These are phyloP conservation scores for Chamaedrilus cognettii DNA, from an alignment of 2,888 invertebrate species.

Conservation along the genomic window DNA sequence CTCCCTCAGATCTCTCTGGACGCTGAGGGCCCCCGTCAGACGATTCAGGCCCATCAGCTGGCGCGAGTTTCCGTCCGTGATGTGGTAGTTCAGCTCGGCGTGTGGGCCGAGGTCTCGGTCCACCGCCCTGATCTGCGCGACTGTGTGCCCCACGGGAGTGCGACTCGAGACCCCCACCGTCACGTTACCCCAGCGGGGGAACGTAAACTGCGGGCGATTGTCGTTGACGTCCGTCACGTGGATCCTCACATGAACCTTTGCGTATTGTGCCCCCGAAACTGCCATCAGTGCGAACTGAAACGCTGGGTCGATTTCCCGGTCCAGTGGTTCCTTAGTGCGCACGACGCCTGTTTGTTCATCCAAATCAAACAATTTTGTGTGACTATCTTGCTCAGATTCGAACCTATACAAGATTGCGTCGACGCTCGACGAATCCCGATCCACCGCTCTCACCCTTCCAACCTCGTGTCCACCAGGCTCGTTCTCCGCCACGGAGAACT, in stretches of 20 bases:
- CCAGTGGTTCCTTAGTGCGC: constrained; percentile 8
- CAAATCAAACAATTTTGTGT: neutral
- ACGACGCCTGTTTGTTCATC: constrained; percentile 12
- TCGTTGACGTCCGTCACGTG: constrained; percentile 35
- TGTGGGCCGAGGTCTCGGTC: constrained; percentile 90
- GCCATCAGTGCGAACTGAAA: constrained; percentile 15
- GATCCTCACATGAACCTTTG: constrained; percentile 27
- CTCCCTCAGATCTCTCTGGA: neutral
- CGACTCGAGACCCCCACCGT: constrained; percentile 21
- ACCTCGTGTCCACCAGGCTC: constrained; percentile 9
- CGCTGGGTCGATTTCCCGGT: constrained; percentile 13
- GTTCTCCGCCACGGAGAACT: constrained; percentile 23
- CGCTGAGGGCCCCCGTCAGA: neutral
- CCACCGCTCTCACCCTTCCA: constrained; percentile 24
- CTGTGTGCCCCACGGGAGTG: constrained; percentile 18
- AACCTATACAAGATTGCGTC: constrained; percentile 7
- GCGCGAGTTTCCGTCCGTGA: constrained; percentile 10
- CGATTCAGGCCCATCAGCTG: constrained; percentile 13
- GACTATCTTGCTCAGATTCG: neutral
- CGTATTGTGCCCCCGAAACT: neutral
- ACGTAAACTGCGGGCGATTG: constrained; percentile 33
- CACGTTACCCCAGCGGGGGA: constrained; percentile 29
- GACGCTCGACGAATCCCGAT: constrained; percentile 15
- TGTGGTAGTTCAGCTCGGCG: constrained; percentile 83
- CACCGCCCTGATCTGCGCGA: constrained; percentile 69